phyloP scores from a whole-genome alignment of 2,797 vertebrate species.

The Halcyon badia region DNA sequence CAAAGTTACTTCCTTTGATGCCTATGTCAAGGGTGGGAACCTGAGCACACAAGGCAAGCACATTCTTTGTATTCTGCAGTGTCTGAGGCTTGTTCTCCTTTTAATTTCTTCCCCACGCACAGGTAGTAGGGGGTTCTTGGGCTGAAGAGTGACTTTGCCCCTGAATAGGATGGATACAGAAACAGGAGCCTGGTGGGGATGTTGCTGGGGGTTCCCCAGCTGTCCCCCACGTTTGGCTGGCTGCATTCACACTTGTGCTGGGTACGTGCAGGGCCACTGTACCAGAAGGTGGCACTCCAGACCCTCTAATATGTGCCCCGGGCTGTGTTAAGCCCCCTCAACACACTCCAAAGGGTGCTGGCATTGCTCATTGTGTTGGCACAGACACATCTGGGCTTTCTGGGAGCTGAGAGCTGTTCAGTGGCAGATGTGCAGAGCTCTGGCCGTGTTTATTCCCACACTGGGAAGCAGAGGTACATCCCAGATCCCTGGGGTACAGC shows the following conservation, averaged over 20 bases:
- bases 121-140: background rate
- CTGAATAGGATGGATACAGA: accelerated
- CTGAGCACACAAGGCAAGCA: background rate
- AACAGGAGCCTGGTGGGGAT: background rate
- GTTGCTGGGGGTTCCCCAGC: background rate
- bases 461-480: background rate
- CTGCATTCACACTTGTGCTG: accelerated
- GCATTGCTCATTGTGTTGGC: accelerated
- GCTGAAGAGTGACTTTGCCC: background rate
- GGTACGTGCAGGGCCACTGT: accelerated
- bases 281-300: slow-evolving; percentile 68
- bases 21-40: background rate
- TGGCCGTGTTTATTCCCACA: accelerated
- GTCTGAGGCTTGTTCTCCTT: background rate
- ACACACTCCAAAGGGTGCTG: accelerated
- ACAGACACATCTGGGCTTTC: background rate
- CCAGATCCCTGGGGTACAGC: accelerated
- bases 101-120: background rate
- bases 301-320: background rate
- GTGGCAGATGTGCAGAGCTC: accelerated
- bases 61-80: accelerated
- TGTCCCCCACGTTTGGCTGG: accelerated
- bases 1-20: background rate
- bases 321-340: no score
- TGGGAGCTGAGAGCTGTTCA: background rate